phyloP scores from a whole-genome alignment of 2,113 vertebrate species.

The Cromileptes altivelis region DNA sequence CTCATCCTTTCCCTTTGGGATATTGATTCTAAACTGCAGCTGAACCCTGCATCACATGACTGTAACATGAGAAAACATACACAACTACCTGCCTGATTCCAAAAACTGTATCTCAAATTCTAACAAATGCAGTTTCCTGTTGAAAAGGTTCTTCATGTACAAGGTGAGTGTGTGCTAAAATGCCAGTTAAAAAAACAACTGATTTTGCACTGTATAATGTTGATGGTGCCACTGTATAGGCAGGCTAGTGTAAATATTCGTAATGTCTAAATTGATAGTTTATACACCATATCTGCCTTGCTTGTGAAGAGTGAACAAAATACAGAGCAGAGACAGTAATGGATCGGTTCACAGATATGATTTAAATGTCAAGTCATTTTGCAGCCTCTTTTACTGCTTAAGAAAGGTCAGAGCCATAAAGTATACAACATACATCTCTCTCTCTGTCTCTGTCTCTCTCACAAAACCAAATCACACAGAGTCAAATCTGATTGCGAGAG shows the following conservation, averaged over 20 bases:
- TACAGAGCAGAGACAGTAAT: slow-evolving; percentile 17
- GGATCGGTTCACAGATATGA: slow-evolving; percentile 27
- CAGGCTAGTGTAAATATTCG: not conserved
- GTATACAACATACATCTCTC: slow-evolving; percentile 22
- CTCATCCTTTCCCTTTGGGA: not conserved
- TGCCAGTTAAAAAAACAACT: not conserved
- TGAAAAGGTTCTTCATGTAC: not conserved
- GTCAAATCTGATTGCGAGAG: slow-evolving; percentile 51
- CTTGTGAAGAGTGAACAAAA: slow-evolving; percentile 11
- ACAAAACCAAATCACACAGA: slow-evolving; percentile 51
- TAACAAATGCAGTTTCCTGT: not conserved
- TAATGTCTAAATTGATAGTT: not conserved
- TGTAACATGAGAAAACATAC: slow-evolving; percentile 33
- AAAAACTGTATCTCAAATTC: not conserved
- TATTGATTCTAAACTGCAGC: slow-evolving; percentile 59
- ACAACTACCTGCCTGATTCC: not conserved
- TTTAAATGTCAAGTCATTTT: slow-evolving; percentile 61
- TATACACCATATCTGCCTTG: not conserved
- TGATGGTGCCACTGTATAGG: not conserved
- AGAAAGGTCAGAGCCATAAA: slow-evolving; percentile 69
- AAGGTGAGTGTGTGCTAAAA: not conserved
- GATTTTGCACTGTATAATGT: not conserved
- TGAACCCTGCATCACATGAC: slow-evolving; percentile 37
- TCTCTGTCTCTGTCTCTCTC: not conserved
- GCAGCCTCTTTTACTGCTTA: slow-evolving; percentile 42